A percentile compares a stretch with the other conserved stretches of the same genome.
phyloP scores from a whole-genome alignment of 2,888 invertebrate species.

The Thecophora atra region DNA sequence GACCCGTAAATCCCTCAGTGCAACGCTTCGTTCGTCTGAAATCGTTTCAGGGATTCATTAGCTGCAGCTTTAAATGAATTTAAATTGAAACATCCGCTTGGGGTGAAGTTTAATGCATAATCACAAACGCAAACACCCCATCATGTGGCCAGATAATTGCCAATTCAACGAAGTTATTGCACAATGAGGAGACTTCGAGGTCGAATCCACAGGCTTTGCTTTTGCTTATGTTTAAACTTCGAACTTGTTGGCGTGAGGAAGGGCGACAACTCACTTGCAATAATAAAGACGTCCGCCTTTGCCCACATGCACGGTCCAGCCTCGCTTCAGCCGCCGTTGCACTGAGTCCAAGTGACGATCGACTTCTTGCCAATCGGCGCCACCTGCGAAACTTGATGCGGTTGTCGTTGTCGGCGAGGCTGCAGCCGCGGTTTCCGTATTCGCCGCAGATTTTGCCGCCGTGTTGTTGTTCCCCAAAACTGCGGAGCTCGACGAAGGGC shows the following conservation, averaged over 20 bases:
- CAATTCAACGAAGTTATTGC: constrained; percentile 42
- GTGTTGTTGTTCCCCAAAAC: constrained; percentile 22
- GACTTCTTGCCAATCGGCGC: constrained; percentile 61
- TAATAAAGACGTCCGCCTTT: constrained; percentile 86
- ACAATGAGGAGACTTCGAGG: too few species aligned
- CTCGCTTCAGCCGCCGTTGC: constrained; percentile 73
- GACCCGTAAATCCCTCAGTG: too few species aligned
- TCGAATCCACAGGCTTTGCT: too few species aligned
- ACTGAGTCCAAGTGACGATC: constrained; percentile 68
- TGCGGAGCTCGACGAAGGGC: constrained; percentile 21
- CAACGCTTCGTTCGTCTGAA: not conserved
- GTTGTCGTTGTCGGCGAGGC: constrained; percentile 42
- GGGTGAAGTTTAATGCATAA: not conserved
- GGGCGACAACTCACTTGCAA: constrained; percentile 80
- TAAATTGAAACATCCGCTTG: constrained; percentile 23
- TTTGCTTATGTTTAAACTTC: too few species aligned
- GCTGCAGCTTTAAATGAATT: constrained; percentile 2
- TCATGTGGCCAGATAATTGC: constrained; percentile 3
- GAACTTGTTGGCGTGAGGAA: not conserved
- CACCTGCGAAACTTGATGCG: constrained; percentile 40
- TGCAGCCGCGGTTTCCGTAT: too few species aligned
- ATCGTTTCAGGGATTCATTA: not conserved
- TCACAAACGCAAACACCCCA: not conserved
- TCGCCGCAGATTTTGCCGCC: constrained; percentile 17
- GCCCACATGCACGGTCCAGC: constrained; percentile 82